Conservation (phyloP, 2,888 invertebrate species). For the Papilio elwesi region DNA sequence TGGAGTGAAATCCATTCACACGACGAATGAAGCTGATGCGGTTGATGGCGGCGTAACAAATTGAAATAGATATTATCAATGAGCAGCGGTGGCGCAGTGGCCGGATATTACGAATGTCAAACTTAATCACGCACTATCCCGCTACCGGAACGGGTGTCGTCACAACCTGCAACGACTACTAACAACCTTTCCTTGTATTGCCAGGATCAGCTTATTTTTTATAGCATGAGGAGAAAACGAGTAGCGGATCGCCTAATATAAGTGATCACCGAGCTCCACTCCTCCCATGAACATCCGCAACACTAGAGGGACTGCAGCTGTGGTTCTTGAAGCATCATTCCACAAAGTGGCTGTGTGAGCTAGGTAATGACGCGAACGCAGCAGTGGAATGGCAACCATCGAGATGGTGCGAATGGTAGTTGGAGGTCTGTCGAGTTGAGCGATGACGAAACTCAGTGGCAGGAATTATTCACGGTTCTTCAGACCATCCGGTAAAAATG, state of each 20-base stretch:
- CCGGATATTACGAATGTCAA: slow-evolving; percentile 83
- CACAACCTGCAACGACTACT: background rate
- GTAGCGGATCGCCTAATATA: background rate
- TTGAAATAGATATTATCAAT: slow-evolving; percentile 84
- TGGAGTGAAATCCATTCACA: slow-evolving; percentile 78
- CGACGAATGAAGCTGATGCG: slow-evolving; percentile 75
- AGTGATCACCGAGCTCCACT: background rate
- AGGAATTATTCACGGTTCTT: too few relatives aligned
- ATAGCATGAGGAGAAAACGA: too few relatives aligned
- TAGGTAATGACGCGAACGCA: too few relatives aligned
- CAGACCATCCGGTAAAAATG: too few relatives aligned
- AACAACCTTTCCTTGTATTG: background rate
- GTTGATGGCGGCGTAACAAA: slow-evolving; percentile 79
- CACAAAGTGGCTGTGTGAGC: too few relatives aligned
- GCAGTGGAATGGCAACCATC: too few relatives aligned
- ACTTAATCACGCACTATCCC: slow-evolving; percentile 77
- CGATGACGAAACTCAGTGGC: too few relatives aligned
- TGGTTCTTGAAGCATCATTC: too few relatives aligned
- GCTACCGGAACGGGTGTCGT: slow-evolving; percentile 44
- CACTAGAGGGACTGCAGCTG: too few relatives aligned
- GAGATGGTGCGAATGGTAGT: too few relatives aligned
- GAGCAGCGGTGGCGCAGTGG: slow-evolving; percentile 61
- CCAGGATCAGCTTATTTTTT: background rate
- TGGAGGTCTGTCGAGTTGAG: too few relatives aligned
- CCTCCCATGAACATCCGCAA: too few relatives aligned